Base-by-base conservation (phyloP, 2,888 invertebrate species). In the Ennomos quercinarius region DNA sequence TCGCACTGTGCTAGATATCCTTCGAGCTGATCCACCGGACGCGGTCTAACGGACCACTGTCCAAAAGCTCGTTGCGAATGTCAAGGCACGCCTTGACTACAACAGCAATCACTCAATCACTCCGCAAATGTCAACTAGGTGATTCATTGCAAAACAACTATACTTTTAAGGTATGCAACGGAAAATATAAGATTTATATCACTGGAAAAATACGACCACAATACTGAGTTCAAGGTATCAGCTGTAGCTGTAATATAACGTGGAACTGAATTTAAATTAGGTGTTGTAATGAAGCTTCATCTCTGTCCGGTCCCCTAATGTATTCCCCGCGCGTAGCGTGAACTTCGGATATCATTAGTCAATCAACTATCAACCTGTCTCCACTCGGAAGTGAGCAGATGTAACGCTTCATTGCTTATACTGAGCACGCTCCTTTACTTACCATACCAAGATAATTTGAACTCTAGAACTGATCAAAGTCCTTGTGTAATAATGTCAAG, bases 21-120 rank as follows among this genome's bases (percentile, higher is more conserved):
- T 85, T 82, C 75, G 57, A 59, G 84, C 82, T 89, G 77, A 90
- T 90, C 90, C 78, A 83, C 84, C 86, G 86, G 87, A 86, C 71
- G 80, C 72, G 66, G 61, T 52, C 67, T 90, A 89, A 89, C 89
- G 89, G 88, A 66, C 71, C 77, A 45, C 68, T 71, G 75, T 66
- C 86, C 83, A 85, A 86, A 83, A 75, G 63, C 57, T 67, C 50
- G 34, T 60, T 61, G 76, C 78, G 67, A 78, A 76, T 77, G 74
- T 78, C 74, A 74, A 47, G 39, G 58, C 60, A 56, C 52, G 63
- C 63, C 61, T 54, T 60, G 66, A 56, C 57, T 63, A 69, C 64
- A 66, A 67, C 64, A 63, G 56, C 66, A 57, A 68, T 66, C 56
- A 40, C 60, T 55, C 66, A 57, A 68, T 66, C 56, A 40, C 60